These are phyloP conservation scores for Scalopus aquaticus DNA, from an alignment of 2,113 vertebrate genomes.

Conservation along the genomic window DNA sequence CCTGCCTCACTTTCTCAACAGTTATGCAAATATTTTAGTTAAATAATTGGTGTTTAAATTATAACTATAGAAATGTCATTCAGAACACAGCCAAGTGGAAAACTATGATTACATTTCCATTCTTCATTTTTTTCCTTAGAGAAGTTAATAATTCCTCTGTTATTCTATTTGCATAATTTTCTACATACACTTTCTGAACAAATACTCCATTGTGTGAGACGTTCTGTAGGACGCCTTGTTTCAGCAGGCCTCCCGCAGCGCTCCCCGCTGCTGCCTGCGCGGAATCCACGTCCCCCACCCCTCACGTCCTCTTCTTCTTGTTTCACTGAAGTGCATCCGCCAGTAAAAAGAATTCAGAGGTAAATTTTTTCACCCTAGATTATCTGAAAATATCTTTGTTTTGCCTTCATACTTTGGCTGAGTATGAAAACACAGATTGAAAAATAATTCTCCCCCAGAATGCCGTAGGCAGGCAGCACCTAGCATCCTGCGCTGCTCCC, in stretches of 20 bases:
- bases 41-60: background rate
- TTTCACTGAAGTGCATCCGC: background rate
- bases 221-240: background rate
- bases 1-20: background rate
- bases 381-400: background rate
- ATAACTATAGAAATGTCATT: background rate
- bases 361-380: background rate
- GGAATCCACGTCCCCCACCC: background rate
- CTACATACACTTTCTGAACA: background rate
- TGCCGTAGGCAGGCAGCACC: background rate
- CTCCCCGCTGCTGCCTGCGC: background rate
- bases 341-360: background rate
- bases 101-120: background rate
- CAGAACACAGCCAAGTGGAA: background rate
- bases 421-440: background rate
- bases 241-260: background rate
- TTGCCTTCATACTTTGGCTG: background rate
- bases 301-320: background rate
- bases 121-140: background rate
- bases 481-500: background rate
- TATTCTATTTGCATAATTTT: background rate
- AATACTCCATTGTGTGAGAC: background rate
- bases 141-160: slow-evolving; percentile 15
- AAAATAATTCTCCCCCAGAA: background rate
- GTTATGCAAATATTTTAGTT: background rate